Evolutionary conservation across 2,888 invertebrate species (phyloP), one percentile per base, ranked within the genome.

Genomic region (Noctuana brunneofusca): DNA sequence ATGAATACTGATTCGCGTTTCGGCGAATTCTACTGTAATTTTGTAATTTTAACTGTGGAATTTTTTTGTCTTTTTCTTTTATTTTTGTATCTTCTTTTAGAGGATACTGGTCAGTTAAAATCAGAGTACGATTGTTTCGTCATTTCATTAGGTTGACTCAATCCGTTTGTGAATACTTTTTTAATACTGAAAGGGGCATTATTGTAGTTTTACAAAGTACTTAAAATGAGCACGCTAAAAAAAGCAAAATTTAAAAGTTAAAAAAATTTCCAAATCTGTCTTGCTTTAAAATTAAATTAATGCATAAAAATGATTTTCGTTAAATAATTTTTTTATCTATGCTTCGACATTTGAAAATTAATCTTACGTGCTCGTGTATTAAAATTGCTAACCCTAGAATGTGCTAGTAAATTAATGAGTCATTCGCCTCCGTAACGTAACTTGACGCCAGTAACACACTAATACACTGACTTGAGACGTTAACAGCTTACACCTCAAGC

Each of bases 1-100:
- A 64, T 58, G 74, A 74, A 75, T 78, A 73, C 69, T 75, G 74
- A 75, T 75, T 75, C 49, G 55, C 38, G 62, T 69, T 74, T 71
- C 64, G 62, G 60, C 58, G 62, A 63, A 64, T 48, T 62, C 55
- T 48, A 55, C 14, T 41, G 55, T 62, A 49, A 62, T 60, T 60
- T 60, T 60, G 60, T 41, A 62, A 62, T 55, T 54, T 62, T 49
- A 50, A 62, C 48, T 55, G 38, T 55, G 62, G 59, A 53, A 46
- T 59, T 59, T 59, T n/a, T 59, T 43, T 18, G 43, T 43, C 11
- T 43, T 53, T 18, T 32, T 20, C 27, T 59, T 46, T 53, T 41
- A 9, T 30, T 46, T 30, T 27, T 20, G 16, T 12, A n/a, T 14
- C 35, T 38, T n/a, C 14, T 8, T n/a, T 48, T 20, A 22, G 18